These are phyloP conservation scores for Pedionomus torquatus DNA, from an alignment of 2,113 vertebrate genomes.

Conservation along the genomic window DNA sequence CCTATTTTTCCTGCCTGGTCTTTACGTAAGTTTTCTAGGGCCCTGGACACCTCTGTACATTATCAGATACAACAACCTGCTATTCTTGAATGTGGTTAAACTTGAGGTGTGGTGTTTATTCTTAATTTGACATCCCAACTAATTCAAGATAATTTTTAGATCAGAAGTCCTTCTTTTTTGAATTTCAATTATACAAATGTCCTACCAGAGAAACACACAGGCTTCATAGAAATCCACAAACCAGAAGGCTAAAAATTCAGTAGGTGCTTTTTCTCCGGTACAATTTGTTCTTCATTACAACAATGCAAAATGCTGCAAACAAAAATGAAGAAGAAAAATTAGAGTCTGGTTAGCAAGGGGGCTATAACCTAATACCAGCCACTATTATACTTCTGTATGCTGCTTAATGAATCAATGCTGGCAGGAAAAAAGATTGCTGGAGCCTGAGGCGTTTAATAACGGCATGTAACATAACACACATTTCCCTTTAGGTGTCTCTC, in stretches of 20 bases:
- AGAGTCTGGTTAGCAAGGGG: neutral
- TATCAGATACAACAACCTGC: neutral
- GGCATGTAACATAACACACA: neutral
- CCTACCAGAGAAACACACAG: neutral
- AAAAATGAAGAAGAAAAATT: conserved; percentile 39
- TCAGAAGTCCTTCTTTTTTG: neutral
- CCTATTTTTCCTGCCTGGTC: neutral
- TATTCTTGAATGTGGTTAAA: neutral
- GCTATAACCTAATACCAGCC: conserved; percentile 5
- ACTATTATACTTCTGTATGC: neutral
- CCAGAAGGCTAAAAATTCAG: neutral
- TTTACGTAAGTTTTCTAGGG: neutral
- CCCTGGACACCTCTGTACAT: neutral
- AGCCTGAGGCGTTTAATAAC: conserved; percentile 5
- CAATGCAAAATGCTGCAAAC: neutral
- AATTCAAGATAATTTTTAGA: neutral
- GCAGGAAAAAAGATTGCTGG: conserved; percentile 9
- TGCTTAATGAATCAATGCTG: conserved; percentile 43
- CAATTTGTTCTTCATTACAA: neutral
- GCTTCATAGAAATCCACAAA: neutral
- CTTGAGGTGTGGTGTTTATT: neutral
- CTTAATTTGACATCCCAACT: neutral
- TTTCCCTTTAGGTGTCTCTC: conserved; percentile 10
- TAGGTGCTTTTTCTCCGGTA: neutral
- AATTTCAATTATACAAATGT: neutral